Evolutionary conservation across 2,797 vertebrate genomes (phyloP), one percentile per base, ranked within the genome.

Genomic region (Cirrhinus molitorella): DNA sequence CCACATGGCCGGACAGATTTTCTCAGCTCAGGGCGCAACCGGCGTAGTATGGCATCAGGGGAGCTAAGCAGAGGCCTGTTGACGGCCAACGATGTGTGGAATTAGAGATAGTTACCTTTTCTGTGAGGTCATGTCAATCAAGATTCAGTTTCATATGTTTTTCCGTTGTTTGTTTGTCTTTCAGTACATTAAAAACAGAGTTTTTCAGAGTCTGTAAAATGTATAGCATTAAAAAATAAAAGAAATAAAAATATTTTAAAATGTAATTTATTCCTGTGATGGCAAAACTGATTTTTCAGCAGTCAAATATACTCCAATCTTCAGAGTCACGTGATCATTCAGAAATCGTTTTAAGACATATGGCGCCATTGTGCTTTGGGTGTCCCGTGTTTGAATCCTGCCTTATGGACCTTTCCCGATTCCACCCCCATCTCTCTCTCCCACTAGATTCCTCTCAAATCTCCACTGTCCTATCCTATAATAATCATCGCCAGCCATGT

Each of bases 1-100:
- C 91, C 91, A 90, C 91, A 89, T 78, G 88, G 88, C 92, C 88
- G 90, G 85, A 86, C 88, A 91, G 87, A 87, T 91, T 93, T 94
- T 92, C 91, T 90, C 91, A 91, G 92, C 91, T 88, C 61, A 83
- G 89, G 89, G 89, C 89, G 91, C 91, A 93, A 87, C 85, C 83
- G 87, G 76, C 78, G 80, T 79, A 53, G 31, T n/a, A 47, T 66
- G 75, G 80, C 68, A 75, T 79, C 61, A 76, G 80, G 80, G 79
- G 81, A 88, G 84, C 63, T n/a, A 45, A 79, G 72, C 34, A 12
- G 19, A 81, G 66, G 81, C 23, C 49, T 45, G n/a, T 47, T 76
- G 77, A 57, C 12, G 57, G 49, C 63, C 84, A 87, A 25, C 40
- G 70, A 87, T 45, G 68, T 72, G 75, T 79, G 51, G 47, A 74